Conservation (phyloP, 1,140 invertebrate species). For the Triops cancriformis region DNA sequence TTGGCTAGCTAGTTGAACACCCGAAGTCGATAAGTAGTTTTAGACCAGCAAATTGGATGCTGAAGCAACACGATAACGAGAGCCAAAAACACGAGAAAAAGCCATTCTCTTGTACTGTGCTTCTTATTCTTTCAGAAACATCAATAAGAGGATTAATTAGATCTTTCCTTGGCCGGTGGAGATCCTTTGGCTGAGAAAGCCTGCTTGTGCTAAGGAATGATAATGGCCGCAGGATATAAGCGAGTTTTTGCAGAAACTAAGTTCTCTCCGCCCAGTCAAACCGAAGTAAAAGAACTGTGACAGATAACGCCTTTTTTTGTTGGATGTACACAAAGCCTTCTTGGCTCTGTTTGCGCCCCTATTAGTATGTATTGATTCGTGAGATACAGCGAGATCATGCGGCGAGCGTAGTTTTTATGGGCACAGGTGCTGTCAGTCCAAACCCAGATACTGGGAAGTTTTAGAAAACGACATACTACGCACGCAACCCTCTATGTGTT, state of each 20-base stretch:
- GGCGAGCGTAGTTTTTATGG: neutral
- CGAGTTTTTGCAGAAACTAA: no score
- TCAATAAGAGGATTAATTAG: no score
- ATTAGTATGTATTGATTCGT: neutral
- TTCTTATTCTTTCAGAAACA: no score
- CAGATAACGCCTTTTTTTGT: neutral
- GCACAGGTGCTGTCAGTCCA: neutral
- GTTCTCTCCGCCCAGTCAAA: neutral
- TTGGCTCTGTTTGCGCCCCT: neutral
- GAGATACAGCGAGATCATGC: neutral
- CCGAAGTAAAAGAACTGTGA: neutral
- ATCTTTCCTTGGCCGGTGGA: no score
- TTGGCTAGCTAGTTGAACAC: neutral
- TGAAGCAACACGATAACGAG: neutral
- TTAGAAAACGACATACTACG: neutral
- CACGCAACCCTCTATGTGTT: neutral
- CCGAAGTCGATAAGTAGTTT: neutral
- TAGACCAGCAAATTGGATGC: neutral
- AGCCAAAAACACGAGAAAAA: neutral
- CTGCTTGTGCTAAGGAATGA: no score
- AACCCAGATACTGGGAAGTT: neutral
- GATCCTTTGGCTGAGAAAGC: no score
- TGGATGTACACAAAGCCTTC: neutral
- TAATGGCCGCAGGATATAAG: no score
- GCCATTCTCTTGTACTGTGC: no score